Percentiles rank a stretch among this genome's conserved stretches.
These are phyloP conservation scores for Phainopepla nitens DNA, from an alignment of 2,113 vertebrate genomes.

Conservation along the genomic window DNA sequence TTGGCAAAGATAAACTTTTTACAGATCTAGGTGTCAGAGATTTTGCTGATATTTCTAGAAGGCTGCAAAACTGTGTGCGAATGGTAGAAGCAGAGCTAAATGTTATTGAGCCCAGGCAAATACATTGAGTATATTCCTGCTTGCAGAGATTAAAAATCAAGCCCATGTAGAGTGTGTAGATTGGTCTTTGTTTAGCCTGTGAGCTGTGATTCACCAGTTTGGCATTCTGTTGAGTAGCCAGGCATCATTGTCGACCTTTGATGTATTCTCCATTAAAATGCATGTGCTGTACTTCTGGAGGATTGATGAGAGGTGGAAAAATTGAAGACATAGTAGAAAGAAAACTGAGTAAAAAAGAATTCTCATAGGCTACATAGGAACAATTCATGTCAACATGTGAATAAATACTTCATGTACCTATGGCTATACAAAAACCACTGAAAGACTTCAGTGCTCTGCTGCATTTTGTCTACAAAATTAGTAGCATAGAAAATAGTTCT, in stretches of 20 bases:
- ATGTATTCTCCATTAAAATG: slow-evolving; percentile 60
- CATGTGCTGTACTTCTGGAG: slow-evolving; percentile 35
- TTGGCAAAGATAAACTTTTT: neutral
- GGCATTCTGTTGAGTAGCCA: slow-evolving; percentile 53
- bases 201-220: slow-evolving; percentile 23
- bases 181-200: slow-evolving; percentile 19
- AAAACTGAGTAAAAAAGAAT: slow-evolving; percentile 52
- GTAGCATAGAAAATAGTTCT: neutral
- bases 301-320: slow-evolving; percentile 59
- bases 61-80: neutral
- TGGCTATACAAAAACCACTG: neutral
- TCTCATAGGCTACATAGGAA: slow-evolving; percentile 33
- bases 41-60: slow-evolving; percentile 33
- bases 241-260: slow-evolving; percentile 35
- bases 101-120: neutral
- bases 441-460: slow-evolving; percentile 2
- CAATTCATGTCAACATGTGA: slow-evolving; percentile 44
- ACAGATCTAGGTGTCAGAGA: neutral
- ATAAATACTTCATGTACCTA: slow-evolving; percentile 49
- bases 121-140: neutral
- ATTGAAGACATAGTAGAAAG: slow-evolving; percentile 7
- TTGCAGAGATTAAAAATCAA: neutral
- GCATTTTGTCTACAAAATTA: slow-evolving; percentile 7
- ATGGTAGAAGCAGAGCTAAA: neutral
- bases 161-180: neutral